phyloP scores from a whole-genome alignment of 2,797 vertebrate genomes.

The Rhynchotus rufescens region DNA sequence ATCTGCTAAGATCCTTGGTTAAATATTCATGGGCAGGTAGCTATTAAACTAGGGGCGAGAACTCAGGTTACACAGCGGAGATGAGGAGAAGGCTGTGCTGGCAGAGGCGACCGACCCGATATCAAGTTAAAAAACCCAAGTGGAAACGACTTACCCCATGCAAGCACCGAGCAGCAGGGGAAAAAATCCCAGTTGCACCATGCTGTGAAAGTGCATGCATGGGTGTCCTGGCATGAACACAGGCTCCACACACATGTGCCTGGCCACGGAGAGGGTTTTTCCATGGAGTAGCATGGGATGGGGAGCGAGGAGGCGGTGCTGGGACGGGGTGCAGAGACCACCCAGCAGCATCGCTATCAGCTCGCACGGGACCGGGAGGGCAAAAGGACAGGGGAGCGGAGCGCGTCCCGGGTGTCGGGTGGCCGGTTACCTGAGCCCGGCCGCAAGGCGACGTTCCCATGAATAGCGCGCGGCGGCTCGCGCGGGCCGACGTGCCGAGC shows the following conservation, averaged over 20 bases:
- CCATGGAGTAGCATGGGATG: accelerated
- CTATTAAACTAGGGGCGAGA: constrained; percentile 29
- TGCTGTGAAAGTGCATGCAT: not conserved
- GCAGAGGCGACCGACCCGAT: not conserved
- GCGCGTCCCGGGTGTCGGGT: constrained; percentile 66
- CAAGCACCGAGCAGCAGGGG: not conserved
- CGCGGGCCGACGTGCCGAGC: not conserved
- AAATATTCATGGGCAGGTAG: constrained; percentile 75
- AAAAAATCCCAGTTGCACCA: not conserved
- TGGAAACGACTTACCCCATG: not conserved
- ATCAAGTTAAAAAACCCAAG: constrained; percentile 29
- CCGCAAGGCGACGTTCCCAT: constrained; percentile 73
- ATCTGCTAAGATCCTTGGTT: constrained; percentile 39
- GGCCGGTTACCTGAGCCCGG: constrained; percentile 72
- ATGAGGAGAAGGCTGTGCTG: not conserved
- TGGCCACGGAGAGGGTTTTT: accelerated
- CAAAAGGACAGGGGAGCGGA: constrained; percentile 75
- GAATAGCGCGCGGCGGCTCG: constrained; percentile 63
- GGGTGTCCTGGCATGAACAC: not conserved
- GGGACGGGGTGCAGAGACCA: not conserved
- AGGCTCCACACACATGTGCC: accelerated
- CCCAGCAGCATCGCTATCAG: not conserved
- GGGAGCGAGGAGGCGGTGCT: accelerated
- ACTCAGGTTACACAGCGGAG: constrained; percentile 63
- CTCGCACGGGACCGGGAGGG: constrained; percentile 45